A percentile compares a stretch with the other conserved stretches of the same genome.
phyloP scores from a whole-genome alignment of 35 echinoderm and acorn worm species.

The Strongylocentrotus purpuratus region DNA sequence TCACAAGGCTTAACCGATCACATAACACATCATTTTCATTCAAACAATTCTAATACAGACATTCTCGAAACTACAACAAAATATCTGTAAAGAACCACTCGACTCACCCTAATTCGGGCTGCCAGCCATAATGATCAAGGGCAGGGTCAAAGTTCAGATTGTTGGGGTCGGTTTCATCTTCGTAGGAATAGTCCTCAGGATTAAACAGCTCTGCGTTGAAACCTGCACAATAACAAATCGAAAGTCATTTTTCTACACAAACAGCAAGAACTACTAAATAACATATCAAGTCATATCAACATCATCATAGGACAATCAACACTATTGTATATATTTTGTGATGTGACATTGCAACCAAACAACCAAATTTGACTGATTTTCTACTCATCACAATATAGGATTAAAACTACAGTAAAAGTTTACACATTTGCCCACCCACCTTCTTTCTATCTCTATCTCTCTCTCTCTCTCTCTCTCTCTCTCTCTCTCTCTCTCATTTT shows the following conservation, averaged over 20 bases:
- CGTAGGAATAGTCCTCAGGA: constrained; percentile 5
- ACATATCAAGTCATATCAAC: neutral
- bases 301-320: too few relatives aligned
- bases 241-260: neutral
- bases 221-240: neutral
- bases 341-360: too few relatives aligned
- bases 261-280: neutral
- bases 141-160: constrained; percentile 41
- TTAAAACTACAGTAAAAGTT: too few relatives aligned
- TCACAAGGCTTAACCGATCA: too few relatives aligned
- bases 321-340: too few relatives aligned
- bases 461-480: too few relatives aligned
- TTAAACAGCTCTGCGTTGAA: neutral
- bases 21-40: neutral
- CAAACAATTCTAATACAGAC: too few relatives aligned
- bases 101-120: constrained; percentile 23
- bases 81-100: neutral
- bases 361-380: too few relatives aligned
- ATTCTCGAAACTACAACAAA: neutral
- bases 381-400: too few relatives aligned
- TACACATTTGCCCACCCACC: too few relatives aligned
- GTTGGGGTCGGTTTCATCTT: constrained; percentile 10
- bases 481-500: too few relatives aligned
- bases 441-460: too few relatives aligned
- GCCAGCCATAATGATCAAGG: constrained; percentile 27